Evolutionary conservation across 2,113 vertebrate genomes (phyloP).

Genomic region (Ceyx cyanopectus): DNA sequence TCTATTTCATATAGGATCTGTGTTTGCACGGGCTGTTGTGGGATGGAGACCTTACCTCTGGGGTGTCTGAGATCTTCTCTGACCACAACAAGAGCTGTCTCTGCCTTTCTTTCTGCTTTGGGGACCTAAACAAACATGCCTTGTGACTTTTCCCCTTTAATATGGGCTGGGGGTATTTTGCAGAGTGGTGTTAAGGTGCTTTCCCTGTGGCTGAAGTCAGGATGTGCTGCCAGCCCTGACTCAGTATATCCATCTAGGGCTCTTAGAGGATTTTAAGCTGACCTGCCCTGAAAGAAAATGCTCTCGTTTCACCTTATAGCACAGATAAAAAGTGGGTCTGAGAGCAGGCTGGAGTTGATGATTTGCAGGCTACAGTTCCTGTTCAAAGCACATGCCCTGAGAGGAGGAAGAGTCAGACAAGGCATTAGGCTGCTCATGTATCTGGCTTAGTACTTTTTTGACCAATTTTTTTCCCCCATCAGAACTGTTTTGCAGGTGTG

Average conservation of each 20-base stretch:
- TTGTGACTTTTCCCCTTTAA: neutral
- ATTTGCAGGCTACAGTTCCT: neutral
- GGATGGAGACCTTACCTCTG: neutral
- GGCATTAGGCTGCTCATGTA: neutral
- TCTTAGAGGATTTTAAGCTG: neutral
- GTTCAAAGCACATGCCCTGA: neutral
- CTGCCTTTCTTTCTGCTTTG: neutral
- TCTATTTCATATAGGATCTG: no score
- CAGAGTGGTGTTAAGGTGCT: fast-evolving
- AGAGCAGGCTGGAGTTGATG: neutral
- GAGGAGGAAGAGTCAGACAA: neutral
- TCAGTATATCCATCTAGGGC: neutral
- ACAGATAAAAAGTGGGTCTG: neutral
- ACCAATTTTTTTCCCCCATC: neutral
- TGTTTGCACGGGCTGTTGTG: neutral
- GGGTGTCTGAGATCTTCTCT: neutral
- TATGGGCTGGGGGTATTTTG: neutral
- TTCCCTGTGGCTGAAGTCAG: neutral
- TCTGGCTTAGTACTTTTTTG: neutral
- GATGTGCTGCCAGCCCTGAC: neutral
- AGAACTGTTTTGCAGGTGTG: neutral
- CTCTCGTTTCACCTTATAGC: neutral
- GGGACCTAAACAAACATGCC: neutral
- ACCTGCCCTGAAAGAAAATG: fast-evolving
- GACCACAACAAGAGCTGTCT: neutral